Base-by-base conservation (phyloP, 2,888 invertebrate species). In the Pachydiplax longipennis region DNA sequence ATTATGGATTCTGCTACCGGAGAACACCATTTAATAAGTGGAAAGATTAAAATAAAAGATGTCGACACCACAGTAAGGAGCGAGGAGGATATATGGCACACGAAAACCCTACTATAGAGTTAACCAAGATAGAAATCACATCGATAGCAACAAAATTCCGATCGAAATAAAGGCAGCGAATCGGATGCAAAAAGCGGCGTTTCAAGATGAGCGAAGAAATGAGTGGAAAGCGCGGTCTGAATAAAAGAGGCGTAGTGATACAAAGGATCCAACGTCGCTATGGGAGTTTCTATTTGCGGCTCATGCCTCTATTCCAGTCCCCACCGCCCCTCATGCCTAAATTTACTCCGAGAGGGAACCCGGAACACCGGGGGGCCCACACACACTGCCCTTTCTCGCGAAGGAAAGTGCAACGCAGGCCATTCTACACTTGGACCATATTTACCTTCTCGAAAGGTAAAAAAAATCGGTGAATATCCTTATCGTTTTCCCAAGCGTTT, bases 291-390 rank as follows among this genome's bases (percentile, higher is more conserved):
- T 87, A 87, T 87, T 87, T 87, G 87, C 37, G 87, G 65, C 87
- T 58, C 87, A 22, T 31, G 87, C 65, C 87, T 87, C 87, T 87
- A 87, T 87, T 87, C 87, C 87, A 58, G 87, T 87, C 87, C 58
- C 37, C 61, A 53, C 83, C 83, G 83, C 87, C 87, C 87, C 87
- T 61, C 37, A 61, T 65, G 87, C 87, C 87, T 87, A 87, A 61
- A 87, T 87, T 87, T 87, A 87, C 87, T 37, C 61, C 87, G n/a
- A 35, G 58, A 35, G 58, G 58, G 87, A 87, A 87, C 87, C 87
- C 87, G 87, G 87, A 87, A 87, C 87, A 61, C 31, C n/a, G 37
- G 87, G 65, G 61, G 87, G 87, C n/a, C 18, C 10, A n/a, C 10
- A 18, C 13, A 40, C 22, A 44, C 40, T 40, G 40, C 58, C 25